Evolutionary conservation across 2,888 invertebrate genomes (phyloP), one percentile per base, ranked within the genome.

Genomic region (Bugula neritina): DNA sequence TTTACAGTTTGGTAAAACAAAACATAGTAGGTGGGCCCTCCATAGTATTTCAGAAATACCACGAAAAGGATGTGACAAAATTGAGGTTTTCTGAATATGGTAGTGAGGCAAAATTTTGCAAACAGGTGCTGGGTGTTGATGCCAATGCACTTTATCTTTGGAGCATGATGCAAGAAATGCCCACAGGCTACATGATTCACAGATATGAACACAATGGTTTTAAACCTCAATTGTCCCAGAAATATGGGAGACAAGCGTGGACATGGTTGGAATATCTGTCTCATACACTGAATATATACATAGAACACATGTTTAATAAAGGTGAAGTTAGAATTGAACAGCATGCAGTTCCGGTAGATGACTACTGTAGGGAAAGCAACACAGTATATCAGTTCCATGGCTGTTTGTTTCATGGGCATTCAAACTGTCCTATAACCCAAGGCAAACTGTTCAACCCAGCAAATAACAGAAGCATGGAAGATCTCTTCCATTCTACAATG

Each of bases 121-220:
- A 55, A 5, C 5, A 23, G 3, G 23, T 55, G 5, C 25, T 23
- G 5, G 55, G 55, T 5, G 10, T 17, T 55, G 55, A 55, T n/a
- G 55, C 55, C 5, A 55, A 55, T 55, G 55, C 55, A 25, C 55
- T 55, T 5, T 25, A 55, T 55, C 23, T 55, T 3, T 55, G 55
- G 55, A 17, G 55, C 25, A 55, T 55, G 55, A 17, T n/a, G 55
- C 55, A 55, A 55, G 21, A 17, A 17, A 55, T 55, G 55, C 55
- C 55, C 23, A 55, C 55, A 5, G 55, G 55, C 23, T 17, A n/a
- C 23, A 5, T 23, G 5, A 17, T 17, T 17, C 21, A 23, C 5
- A 55, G 55, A 55, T 5, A n/a, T 23, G 23, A 5, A 5, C 17
- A 55, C 5, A 55, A 55, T 25, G 5, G 5, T 25, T 55, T 55